Evolutionary conservation across 23 tunicate species (phyloP).

Genomic region (Ciona savignyi): DNA sequence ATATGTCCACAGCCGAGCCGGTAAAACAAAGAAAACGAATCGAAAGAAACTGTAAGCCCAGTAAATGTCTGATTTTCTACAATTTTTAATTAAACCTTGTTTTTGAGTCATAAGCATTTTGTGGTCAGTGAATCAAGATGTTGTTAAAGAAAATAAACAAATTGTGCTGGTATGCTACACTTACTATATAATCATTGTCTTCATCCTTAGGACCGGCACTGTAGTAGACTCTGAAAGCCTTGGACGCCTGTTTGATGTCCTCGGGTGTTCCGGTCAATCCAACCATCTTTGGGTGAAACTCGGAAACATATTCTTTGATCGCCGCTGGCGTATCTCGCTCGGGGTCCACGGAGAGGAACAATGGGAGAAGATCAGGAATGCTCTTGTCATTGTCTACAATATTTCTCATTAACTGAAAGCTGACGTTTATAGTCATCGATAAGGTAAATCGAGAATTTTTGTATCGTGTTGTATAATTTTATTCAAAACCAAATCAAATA

Average conservation of each 20-base stretch:
- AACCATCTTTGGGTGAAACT: slow-evolving; percentile 75
- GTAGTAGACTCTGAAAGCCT: slow-evolving; percentile 87
- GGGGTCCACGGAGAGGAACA: slow-evolving; percentile 89
- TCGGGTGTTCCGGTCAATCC: slow-evolving; percentile 90
- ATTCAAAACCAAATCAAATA: too few species aligned
- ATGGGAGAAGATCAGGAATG: slow-evolving; percentile 68
- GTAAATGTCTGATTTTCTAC: too few species aligned
- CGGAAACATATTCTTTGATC: slow-evolving; percentile 58
- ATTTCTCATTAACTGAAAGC: too few species aligned
- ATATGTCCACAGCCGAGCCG: too few species aligned
- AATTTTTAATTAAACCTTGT: too few species aligned
- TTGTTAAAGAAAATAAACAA: neutral
- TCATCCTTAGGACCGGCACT: slow-evolving; percentile 87
- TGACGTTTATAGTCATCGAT: too few species aligned
- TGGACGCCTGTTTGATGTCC: slow-evolving; percentile 81
- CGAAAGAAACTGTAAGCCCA: too few species aligned
- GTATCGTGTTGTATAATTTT: neutral
- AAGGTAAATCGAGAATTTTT: neutral
- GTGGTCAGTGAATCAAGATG: too few species aligned
- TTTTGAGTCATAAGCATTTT: too few species aligned
- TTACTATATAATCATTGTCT: slow-evolving; percentile 90
- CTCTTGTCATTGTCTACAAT: slow-evolving; percentile 40
- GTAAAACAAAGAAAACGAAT: too few species aligned
- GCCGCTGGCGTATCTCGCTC: slow-evolving; percentile 89
- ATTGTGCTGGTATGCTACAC: too few species aligned